Percentiles rank a stretch among this genome's conserved stretches.
These are phyloP conservation scores for Alligator sinensis DNA, from an alignment of 2,113 vertebrate genomes.

Conservation along the genomic window DNA sequence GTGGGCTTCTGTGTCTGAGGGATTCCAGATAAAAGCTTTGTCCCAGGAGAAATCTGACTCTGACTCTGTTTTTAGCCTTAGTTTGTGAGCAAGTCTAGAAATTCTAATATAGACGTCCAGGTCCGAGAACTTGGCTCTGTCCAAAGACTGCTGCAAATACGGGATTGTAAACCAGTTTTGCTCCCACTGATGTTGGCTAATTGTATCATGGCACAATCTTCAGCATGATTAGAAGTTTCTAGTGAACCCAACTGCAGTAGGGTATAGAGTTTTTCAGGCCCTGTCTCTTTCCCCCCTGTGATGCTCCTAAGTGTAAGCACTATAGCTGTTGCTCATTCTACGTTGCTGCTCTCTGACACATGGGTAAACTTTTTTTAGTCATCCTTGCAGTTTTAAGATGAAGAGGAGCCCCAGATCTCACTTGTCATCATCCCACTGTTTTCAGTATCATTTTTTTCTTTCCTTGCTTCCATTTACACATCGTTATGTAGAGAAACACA, in stretches of 20 bases:
- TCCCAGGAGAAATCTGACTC: too few species aligned
- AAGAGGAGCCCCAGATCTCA: background rate
- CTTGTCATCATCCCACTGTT: background rate
- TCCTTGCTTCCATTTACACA: background rate
- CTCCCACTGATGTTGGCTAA: background rate
- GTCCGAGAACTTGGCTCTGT: background rate
- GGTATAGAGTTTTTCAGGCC: background rate
- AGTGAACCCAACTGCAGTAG: too few species aligned
- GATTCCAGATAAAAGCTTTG: too few species aligned
- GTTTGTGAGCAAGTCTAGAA: too few species aligned
- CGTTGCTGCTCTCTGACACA: fast-evolving
- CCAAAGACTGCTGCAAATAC: background rate
- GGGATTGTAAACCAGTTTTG: background rate
- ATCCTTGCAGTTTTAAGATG: background rate
- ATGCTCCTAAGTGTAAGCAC: background rate
- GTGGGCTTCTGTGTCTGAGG: too few species aligned
- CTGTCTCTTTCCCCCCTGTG: background rate
- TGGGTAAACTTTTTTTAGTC: background rate
- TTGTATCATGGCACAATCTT: too few species aligned
- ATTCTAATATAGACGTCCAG: background rate
- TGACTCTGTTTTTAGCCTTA: too few species aligned
- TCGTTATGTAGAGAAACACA: background rate
- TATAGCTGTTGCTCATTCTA: background rate
- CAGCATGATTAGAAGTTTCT: too few species aligned
- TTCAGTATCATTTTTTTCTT: background rate